Evolutionary conservation across 2,888 invertebrate genomes (phyloP), one percentile per base, ranked within the genome.

Genomic region (Chorisops tibialis): DNA sequence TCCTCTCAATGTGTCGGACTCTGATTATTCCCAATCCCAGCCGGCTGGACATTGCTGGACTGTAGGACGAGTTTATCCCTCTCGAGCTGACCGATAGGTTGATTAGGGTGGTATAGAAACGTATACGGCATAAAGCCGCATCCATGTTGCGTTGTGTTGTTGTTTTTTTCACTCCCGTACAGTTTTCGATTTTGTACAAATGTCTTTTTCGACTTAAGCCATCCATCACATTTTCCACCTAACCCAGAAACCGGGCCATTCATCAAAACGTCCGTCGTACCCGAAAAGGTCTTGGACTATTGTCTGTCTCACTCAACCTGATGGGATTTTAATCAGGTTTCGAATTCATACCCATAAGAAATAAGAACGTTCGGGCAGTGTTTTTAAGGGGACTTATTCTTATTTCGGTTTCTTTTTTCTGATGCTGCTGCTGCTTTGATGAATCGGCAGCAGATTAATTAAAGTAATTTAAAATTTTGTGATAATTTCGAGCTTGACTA

Each of bases 391-490:
- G 30, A 9, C 30, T 30, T 30, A 30, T 30, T 30, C 30, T 5
- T n/a, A 2, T 9, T 30, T 30, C 30, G 30, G 3, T 30, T 30
- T 5, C 30, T 30, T 30, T 30, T 30, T 30, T 30, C 19, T 43
- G 43, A 9, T n/a, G 18, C 56, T n/a, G 4, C 35, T 43, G 56
- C 43, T 22, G 43, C 56, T 56, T 56, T 56, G 56, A 56, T 45
- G 43, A 56, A 56, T 56, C 56, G 56, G 45, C 56, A 56, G 56
- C 69, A 71, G 72, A 74, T 74, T 74, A 73, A 74, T 73, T 72
- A 70, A 70, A 68, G 70, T 69, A 71, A 72, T 73, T 73, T 69
- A 67, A 70, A 69, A 69, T 70, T 72, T 72, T 67, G 69, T 72
- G 71, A 71, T 73, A 73, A 73, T 73, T 72, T 71, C 35, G 12